phyloP scores from a whole-genome alignment of 2,797 vertebrate genomes.

The Xenops minutus region DNA sequence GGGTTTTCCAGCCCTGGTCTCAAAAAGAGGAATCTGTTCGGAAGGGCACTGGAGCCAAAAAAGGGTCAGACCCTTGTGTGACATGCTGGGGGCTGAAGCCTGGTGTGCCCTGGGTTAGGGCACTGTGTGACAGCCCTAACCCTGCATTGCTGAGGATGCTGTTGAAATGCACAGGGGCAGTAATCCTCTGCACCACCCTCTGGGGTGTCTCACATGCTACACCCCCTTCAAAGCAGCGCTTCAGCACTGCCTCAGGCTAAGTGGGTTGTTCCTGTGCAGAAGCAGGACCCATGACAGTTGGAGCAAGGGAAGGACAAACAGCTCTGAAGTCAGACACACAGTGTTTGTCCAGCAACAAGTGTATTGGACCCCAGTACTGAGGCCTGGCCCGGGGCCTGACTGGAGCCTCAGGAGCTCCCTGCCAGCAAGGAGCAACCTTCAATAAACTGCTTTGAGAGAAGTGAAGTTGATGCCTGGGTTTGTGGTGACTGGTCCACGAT shows the following conservation, averaged over 20 bases:
- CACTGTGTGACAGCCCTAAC: not conserved
- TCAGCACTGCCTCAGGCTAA: not conserved
- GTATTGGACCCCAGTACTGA: not conserved
- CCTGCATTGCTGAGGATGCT: not conserved
- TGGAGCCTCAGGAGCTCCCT: not conserved
- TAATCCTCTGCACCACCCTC: not conserved
- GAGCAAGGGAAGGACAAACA: not conserved
- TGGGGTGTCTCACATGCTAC: fast-evolving
- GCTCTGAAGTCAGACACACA: not conserved
- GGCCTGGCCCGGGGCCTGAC: not conserved
- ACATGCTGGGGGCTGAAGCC: fast-evolving
- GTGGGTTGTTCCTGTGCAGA: not conserved
- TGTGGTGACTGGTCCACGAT: not conserved
- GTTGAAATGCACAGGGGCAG: not conserved
- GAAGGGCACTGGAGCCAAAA: not conserved
- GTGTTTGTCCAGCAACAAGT: not conserved
- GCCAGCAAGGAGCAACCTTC: not conserved
- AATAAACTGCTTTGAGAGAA: not conserved
- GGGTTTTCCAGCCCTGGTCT: not conserved
- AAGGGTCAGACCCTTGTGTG: not conserved
- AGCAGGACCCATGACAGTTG: not conserved
- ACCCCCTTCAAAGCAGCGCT: not conserved
- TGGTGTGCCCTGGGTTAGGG: fast-evolving
- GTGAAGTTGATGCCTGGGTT: not conserved
- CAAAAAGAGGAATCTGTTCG: not conserved